Percentiles rank a stretch among this genome's conserved stretches.
Evolutionary conservation across 2,888 invertebrate genomes (phyloP).

Genomic region (Merodon equestris): DNA sequence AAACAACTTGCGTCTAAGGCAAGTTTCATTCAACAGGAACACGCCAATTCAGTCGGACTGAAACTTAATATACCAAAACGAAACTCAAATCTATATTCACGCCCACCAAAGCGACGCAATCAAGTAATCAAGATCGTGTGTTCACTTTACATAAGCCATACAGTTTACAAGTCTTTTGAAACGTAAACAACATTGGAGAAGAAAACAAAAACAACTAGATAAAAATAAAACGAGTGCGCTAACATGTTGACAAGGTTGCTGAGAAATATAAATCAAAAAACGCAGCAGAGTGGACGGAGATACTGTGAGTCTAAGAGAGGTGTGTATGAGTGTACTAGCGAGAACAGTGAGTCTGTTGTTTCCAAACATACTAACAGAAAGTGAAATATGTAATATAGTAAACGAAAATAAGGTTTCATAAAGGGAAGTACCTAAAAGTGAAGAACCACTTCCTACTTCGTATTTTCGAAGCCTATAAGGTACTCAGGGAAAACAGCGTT

Average conservation of each 20-base stretch:
- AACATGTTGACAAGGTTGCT: constrained; percentile 55
- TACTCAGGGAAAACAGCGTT: too few species aligned
- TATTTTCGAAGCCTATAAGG: too few species aligned
- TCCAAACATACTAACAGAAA: too few species aligned
- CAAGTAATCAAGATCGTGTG: constrained; percentile 10
- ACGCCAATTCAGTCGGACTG: constrained; percentile 31
- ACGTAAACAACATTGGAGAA: constrained; percentile 16
- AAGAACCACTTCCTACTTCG: too few species aligned
- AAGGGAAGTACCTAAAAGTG: too few species aligned
- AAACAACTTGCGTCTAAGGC: constrained; percentile 26
- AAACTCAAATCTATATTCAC: constrained; percentile 5
- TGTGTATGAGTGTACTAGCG: constrained; percentile 13
- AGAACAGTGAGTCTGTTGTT: constrained; percentile 5
- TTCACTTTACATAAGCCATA: too few species aligned
- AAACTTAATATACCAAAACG: constrained; percentile 30
- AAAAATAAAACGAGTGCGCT: constrained; percentile 8
- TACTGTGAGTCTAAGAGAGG: constrained; percentile 27
- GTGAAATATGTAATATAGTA: too few species aligned
- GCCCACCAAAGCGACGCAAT: constrained; percentile 9
- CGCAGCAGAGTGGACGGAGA: constrained; percentile 20
- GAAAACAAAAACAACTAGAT: constrained; percentile 7
- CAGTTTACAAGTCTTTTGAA: constrained; percentile 9
- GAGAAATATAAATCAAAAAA: constrained; percentile 47
- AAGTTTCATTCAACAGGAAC: constrained; percentile 43
- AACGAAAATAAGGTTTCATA: too few species aligned